Evolutionary conservation across 2,888 invertebrate genomes (phyloP), one percentile per base, ranked within the genome.

Genomic region (Odontothrips loti): DNA sequence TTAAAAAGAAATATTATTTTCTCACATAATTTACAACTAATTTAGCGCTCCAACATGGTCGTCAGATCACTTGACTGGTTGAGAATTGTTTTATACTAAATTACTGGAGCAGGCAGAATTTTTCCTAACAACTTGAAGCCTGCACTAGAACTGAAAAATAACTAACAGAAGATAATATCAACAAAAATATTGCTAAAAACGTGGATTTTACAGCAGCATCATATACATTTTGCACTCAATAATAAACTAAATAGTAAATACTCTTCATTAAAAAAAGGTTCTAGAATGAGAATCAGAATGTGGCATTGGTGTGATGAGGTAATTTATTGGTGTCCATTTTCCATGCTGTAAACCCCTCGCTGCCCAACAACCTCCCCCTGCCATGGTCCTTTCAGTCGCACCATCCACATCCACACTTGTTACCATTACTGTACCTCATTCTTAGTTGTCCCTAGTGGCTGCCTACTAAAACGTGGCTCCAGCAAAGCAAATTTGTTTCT

Each of bases 391-490:
- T 75, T 27, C 68, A 75, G 68, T 75, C 68, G 68, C 68, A 75
- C 68, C 68, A 27, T 12, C 68, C 27, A 75, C 68, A 75, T 75
- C 78, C 63, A 75, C 80, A 80, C 79, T 80, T 79, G 80, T 82
- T 58, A 79, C 47, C 80, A 34, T 75, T 27, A 75, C 68, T 81
- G 83, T 82, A 81, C 23, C 68, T 75, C 68, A 75, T 75, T 75
- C 68, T 75, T 82, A 81, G 80, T 82, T 81, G 82, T 82, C 82
- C 84, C 84, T 84, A 83, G 82, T 83, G 83, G 83, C 83, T 84
- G 84, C 84, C 84, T 84, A 85, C 84, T 85, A 85, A 84, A 85
- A 85, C 84, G 84, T 85, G 84, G 84, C 84, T 83, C 84, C 83
- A 83, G 84, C 83, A 80, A 84, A 84, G 83, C 83, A 80, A 82